Evolutionary conservation across 2,888 invertebrate species (phyloP).

Genomic region (Eristalis arbustorum): DNA sequence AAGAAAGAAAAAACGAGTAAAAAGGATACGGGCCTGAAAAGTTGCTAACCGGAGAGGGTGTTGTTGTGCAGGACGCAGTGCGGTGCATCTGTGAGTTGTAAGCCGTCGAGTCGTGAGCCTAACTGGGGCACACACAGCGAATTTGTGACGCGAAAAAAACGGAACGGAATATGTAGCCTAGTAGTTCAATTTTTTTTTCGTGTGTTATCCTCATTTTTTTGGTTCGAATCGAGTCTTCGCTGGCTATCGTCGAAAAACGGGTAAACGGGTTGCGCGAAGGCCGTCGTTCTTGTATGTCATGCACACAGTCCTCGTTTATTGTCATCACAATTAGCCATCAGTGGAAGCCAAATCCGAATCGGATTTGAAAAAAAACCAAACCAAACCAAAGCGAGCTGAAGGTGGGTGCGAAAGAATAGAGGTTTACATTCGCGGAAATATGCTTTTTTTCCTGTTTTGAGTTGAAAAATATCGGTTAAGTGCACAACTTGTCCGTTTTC

Average conservation of each 20-base stretch:
- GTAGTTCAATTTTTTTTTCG: neutral
- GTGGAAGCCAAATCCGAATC: neutral
- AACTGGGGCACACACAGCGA: conserved; percentile 47
- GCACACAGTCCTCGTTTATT: neutral
- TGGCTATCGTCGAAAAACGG: neutral
- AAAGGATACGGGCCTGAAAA: conserved; percentile 16
- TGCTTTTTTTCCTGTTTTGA: conserved; percentile 18
- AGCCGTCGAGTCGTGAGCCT: neutral
- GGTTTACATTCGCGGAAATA: conserved; percentile 52
- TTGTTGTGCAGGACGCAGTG: neutral
- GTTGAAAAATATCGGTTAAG: conserved; percentile 45
- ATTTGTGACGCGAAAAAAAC: conserved; percentile 30
- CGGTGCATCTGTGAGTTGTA: conserved; percentile 33
- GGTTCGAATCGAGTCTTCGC: neutral
- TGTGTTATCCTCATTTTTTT: neutral
- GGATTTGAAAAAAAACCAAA: neutral
- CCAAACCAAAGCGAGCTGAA: neutral
- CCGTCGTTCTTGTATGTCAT: neutral
- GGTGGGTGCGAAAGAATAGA: conserved; percentile 19
- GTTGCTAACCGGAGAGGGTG: neutral
- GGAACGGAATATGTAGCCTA: conserved; percentile 45
- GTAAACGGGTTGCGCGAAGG: neutral
- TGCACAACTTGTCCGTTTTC: conserved; percentile 25
- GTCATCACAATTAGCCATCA: neutral
- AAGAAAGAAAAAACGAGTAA: conserved; percentile 16